These are phyloP conservation scores for Coelopa frigida DNA, from an alignment of 1,140 invertebrate genomes.

Conservation along the genomic window DNA sequence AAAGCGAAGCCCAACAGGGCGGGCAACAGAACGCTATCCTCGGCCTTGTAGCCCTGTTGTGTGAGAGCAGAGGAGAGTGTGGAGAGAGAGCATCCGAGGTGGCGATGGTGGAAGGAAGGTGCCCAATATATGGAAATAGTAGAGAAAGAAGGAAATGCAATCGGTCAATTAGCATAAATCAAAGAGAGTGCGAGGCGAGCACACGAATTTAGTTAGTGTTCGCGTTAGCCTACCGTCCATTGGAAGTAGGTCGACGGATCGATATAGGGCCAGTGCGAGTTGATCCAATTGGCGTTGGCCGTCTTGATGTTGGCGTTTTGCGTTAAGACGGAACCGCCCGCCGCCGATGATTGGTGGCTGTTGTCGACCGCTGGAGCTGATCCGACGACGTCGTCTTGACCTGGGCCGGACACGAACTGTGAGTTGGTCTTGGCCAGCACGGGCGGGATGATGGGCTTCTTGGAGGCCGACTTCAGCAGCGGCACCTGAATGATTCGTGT, in stretches of 20 bases:
- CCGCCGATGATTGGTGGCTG: background rate
- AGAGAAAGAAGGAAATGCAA: background rate
- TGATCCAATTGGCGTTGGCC: constrained; percentile 28
- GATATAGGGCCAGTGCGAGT: constrained; percentile 52
- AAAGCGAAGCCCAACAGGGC: constrained; percentile 39
- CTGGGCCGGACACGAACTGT: constrained; percentile 12
- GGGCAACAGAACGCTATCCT: constrained; percentile 41
- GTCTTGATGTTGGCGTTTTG: constrained; percentile 19
- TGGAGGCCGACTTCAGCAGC: constrained; percentile 33
- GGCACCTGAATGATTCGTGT: constrained; percentile 41
- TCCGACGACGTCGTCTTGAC: background rate
- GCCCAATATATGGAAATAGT: background rate
- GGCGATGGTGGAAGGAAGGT: no score
- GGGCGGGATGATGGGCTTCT: constrained; percentile 41
- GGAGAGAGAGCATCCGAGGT: background rate
- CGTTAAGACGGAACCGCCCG: constrained; percentile 8
- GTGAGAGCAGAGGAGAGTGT: background rate
- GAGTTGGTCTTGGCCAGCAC: constrained; percentile 36
- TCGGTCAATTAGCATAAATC: background rate
- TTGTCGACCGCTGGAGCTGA: background rate
- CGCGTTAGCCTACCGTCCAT: constrained; percentile 58
- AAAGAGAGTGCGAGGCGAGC: constrained; percentile 6
- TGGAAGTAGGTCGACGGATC: constrained; percentile 57
- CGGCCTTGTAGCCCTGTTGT: constrained; percentile 37
- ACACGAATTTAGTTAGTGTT: no score